Conservation (phyloP, 2,113 vertebrate species). For the Bujurquina vittata region DNA sequence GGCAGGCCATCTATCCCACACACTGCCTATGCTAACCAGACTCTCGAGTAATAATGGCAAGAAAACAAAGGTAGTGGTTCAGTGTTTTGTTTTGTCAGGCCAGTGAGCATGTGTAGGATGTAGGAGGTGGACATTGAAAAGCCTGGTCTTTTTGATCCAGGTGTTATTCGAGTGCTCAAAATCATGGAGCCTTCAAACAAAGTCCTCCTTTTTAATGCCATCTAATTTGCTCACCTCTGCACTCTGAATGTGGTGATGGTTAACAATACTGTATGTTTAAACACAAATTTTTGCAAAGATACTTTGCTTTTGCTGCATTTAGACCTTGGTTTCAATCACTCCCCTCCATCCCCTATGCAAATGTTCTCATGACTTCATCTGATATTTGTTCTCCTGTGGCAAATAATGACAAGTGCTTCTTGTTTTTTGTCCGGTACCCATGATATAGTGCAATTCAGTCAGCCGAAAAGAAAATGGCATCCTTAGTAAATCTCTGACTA, state of each 20-base stretch:
- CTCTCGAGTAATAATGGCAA: conserved; percentile 22
- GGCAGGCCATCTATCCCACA: conserved; percentile 33
- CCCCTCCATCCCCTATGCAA: neutral
- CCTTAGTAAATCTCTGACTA: neutral
- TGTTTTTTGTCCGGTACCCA: neutral
- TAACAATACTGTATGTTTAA: neutral
- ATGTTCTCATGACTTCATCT: neutral
- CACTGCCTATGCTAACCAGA: conserved; percentile 17
- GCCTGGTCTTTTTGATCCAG: conserved; percentile 28
- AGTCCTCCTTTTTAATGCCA: conserved; percentile 19
- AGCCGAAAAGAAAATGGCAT: neutral
- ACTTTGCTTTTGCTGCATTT: neutral
- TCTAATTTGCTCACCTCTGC: conserved; percentile 20
- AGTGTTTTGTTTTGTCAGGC: conserved; percentile 30
- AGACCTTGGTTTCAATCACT: neutral
- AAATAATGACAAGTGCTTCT: neutral
- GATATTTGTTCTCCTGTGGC: neutral
- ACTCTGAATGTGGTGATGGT: neutral
- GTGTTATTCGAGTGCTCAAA: conserved; percentile 8
- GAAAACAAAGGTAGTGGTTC: conserved; percentile 34
- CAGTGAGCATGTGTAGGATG: conserved; percentile 11
- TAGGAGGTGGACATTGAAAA: conserved; percentile 50
- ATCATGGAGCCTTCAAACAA: conserved; percentile 4
- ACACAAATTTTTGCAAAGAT: neutral
- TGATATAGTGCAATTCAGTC: neutral